Evolutionary conservation across 2,113 vertebrate genomes (phyloP).

Genomic region (Steatornis caripensis): DNA sequence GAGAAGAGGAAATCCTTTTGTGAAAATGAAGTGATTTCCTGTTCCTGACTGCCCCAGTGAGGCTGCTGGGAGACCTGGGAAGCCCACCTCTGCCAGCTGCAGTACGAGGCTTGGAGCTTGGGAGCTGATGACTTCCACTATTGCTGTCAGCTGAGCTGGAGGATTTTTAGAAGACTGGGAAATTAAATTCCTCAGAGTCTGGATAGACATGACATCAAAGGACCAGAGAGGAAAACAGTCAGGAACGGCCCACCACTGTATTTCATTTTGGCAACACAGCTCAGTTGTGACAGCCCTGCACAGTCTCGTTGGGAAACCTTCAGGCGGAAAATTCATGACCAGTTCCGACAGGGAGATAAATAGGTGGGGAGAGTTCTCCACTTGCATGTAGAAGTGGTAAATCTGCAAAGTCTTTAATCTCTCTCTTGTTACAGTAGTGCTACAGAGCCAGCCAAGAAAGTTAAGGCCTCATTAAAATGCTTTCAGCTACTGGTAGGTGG

Average conservation of each 20-base stretch:
- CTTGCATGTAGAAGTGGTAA: background rate
- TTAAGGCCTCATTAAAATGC: background rate
- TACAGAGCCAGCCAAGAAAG: background rate
- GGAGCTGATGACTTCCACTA: background rate
- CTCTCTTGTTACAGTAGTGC: background rate
- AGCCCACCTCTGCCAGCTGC: background rate
- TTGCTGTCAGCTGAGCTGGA: background rate
- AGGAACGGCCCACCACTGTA: background rate
- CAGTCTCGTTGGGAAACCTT: background rate
- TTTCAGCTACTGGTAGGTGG: background rate
- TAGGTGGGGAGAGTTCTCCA: background rate
- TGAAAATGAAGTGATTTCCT: background rate
- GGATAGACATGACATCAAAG: background rate
- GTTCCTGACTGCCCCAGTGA: background rate
- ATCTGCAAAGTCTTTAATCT: background rate
- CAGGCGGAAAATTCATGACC: background rate
- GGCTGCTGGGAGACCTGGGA: background rate
- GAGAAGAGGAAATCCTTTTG: background rate
- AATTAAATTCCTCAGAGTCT: background rate
- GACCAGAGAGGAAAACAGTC: background rate
- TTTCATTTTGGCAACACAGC: background rate
- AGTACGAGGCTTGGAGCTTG: accelerated
- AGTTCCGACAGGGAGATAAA: background rate
- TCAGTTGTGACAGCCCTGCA: background rate
- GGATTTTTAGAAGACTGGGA: background rate